Evolutionary conservation across 2,113 vertebrate genomes (phyloP).

Genomic region (Pelodiscus sinensis): DNA sequence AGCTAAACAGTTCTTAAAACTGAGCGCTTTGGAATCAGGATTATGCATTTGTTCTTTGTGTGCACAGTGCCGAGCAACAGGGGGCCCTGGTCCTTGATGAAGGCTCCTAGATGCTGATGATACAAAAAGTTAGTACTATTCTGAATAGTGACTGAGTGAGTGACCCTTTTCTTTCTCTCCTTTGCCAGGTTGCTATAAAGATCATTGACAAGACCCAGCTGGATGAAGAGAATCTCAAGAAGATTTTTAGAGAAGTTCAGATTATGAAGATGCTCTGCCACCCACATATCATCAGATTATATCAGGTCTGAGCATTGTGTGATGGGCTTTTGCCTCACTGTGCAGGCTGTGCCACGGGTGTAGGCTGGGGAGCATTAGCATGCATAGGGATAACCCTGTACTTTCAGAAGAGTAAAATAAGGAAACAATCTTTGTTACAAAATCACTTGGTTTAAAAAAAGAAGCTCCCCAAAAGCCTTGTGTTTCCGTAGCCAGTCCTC

Average conservation of each 20-base stretch:
- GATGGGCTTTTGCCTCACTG: fast-evolving
- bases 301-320: conserved; percentile 85
- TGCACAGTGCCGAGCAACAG: fast-evolving
- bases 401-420: fast-evolving
- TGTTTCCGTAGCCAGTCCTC: not conserved
- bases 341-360: fast-evolving
- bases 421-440: not conserved
- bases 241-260: conserved; percentile 98
- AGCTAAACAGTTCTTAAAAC: not conserved
- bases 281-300: conserved; percentile 97
- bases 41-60: fast-evolving
- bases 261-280: conserved; percentile 99
- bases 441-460: not conserved
- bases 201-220: conserved; percentile 98
- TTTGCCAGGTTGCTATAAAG: conserved; percentile 94
- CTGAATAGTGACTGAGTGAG: fast-evolving
- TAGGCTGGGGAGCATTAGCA: fast-evolving
- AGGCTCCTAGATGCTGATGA: not conserved
- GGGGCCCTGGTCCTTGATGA: fast-evolving
- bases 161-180: not conserved
- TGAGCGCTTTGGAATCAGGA: not conserved
- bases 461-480: too few species aligned
- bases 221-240: conserved; percentile 99
- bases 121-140: not conserved
- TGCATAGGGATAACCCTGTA: fast-evolving